phyloP scores from a whole-genome alignment of 2,888 invertebrate species.

The Lepidochrysops patricia region DNA sequence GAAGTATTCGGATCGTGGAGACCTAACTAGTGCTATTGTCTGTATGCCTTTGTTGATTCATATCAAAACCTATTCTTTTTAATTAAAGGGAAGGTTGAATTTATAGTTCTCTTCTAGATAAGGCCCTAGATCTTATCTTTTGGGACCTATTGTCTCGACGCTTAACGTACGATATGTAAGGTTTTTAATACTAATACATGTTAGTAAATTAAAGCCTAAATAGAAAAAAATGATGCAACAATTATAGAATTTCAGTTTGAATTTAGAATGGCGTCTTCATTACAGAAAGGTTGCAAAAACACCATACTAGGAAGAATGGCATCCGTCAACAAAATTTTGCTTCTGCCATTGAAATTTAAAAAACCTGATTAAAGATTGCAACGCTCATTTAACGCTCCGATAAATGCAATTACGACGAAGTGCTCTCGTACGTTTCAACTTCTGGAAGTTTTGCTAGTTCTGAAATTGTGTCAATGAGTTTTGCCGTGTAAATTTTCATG shows the following conservation, averaged over 20 bases:
- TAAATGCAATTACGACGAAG: constrained; percentile 62
- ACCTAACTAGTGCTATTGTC: constrained; percentile 8
- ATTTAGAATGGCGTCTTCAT: neutral
- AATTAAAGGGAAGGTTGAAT: constrained; percentile 1
- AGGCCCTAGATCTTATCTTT: neutral
- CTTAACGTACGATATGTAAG: no score
- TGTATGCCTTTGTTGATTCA: neutral
- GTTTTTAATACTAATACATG: no score
- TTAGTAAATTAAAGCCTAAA: no score
- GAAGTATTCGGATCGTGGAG: constrained; percentile 14
- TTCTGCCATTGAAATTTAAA: constrained; percentile 34
- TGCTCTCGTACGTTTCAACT: constrained; percentile 41
- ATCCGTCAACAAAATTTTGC: constrained; percentile 32
- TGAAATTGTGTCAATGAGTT: constrained; percentile 30
- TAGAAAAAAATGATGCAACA: no score
- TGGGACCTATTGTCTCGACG: no score
- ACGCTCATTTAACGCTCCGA: constrained; percentile 66
- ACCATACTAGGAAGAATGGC: constrained; percentile 24
- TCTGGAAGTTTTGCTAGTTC: constrained; percentile 25
- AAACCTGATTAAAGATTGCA: constrained; percentile 62
- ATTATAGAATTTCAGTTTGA: neutral
- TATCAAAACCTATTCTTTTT: constrained; percentile 6
- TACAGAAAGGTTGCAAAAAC: constrained; percentile 13
- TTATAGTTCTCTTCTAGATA: neutral
- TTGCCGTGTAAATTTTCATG: constrained; percentile 14